Conservation (phyloP, 1,140 invertebrate genomes). For the Nixonia krombeini region DNA sequence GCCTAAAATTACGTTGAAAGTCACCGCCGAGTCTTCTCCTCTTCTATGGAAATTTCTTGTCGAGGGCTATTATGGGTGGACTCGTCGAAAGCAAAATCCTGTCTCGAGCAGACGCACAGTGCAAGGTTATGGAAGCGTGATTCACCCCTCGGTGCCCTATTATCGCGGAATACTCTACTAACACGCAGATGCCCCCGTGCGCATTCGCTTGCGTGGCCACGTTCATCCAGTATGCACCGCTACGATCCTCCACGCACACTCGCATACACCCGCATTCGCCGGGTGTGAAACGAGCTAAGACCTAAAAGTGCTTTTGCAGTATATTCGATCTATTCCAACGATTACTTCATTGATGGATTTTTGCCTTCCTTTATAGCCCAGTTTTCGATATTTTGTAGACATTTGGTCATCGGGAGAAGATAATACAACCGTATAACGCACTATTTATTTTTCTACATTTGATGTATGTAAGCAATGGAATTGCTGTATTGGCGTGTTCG, state of each 20-base stretch:
- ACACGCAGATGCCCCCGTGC: slow-evolving; percentile 21
- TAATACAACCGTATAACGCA: too few species aligned
- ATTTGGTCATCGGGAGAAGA: too few species aligned
- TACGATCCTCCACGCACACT: slow-evolving; percentile 12
- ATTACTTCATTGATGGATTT: too few species aligned
- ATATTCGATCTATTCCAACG: slow-evolving; percentile 32
- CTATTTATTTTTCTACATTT: too few species aligned
- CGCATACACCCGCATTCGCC: slow-evolving; percentile 15
- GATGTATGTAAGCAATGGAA: too few species aligned
- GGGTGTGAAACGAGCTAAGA: slow-evolving; percentile 24
- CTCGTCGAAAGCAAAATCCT: slow-evolving; percentile 36
- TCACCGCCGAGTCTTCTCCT: slow-evolving; percentile 33
- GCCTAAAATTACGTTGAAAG: slow-evolving; percentile 36
- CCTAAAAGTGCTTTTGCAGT: slow-evolving; percentile 36
- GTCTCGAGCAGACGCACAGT: slow-evolving; percentile 33
- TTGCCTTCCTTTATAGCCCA: not conserved
- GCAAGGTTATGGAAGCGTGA: slow-evolving; percentile 24
- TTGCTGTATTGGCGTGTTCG: too few species aligned
- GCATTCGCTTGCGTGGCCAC: slow-evolving; percentile 10
- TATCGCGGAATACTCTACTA: slow-evolving; percentile 33
- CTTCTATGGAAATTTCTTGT: slow-evolving; percentile 24
- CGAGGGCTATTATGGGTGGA: slow-evolving; percentile 33
- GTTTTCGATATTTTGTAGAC: slow-evolving; percentile 8
- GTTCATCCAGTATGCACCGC: slow-evolving; percentile 37
- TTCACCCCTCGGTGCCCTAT: slow-evolving; percentile 39